Conservation (phyloP, 1,140 invertebrate species). For the Camponotus pennsylvanicus region DNA sequence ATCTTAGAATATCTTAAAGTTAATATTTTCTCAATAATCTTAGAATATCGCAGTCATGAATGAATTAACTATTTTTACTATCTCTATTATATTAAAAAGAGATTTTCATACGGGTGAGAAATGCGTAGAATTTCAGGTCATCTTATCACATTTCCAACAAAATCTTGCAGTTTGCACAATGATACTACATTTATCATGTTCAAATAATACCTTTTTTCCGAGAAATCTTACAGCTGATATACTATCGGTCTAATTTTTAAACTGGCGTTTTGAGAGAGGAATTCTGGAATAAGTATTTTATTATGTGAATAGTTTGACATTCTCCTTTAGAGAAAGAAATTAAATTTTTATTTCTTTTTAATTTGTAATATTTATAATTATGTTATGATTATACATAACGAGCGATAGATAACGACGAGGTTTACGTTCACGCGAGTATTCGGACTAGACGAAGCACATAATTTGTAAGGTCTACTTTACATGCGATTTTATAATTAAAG, state of each 20-base stretch:
- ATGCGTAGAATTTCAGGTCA: slow-evolving; percentile 51
- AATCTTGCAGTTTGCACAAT: slow-evolving; percentile 51
- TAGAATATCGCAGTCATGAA: neutral
- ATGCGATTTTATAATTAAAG: neutral
- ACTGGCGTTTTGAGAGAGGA: neutral
- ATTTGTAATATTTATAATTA: neutral
- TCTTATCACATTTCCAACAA: slow-evolving; percentile 59
- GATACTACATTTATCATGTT: slow-evolving; percentile 64
- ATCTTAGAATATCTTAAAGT: neutral
- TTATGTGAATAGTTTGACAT: neutral
- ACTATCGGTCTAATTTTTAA: neutral
- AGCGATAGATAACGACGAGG: neutral
- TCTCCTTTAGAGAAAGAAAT: neutral
- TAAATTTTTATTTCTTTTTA: neutral
- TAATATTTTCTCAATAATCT: neutral
- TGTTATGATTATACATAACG: neutral
- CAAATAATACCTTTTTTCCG: slow-evolving; percentile 53
- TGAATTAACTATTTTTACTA: slow-evolving; percentile 32
- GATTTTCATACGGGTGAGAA: slow-evolving; percentile 29
- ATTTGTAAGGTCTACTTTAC: neutral
- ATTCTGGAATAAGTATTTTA: neutral
- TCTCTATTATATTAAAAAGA: slow-evolving; percentile 34
- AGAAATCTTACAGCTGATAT: neutral
- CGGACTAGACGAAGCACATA: neutral
- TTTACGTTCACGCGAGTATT: neutral